Percentiles rank a stretch among this genome's conserved stretches.
These are phyloP conservation scores for Rhizoglyphus robini DNA, from an alignment of 1,140 invertebrate species.

Conservation along the genomic window DNA sequence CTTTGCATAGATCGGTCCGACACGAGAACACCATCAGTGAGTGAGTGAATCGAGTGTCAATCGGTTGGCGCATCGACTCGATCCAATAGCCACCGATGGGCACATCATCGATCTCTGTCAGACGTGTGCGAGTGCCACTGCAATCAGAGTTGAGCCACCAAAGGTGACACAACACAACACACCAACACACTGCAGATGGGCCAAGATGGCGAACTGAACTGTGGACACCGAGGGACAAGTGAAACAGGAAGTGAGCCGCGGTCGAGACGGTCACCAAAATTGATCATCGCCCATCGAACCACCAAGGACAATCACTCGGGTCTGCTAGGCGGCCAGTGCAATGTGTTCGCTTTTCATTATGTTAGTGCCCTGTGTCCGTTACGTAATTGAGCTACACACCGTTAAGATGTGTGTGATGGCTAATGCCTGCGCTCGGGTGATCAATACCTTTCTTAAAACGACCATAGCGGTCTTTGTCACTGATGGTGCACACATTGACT, in stretches of 20 bases:
- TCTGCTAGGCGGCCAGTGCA: neutral
- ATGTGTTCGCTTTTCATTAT: neutral
- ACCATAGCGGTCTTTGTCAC: neutral
- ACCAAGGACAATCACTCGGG: neutral
- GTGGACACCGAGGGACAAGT: neutral
- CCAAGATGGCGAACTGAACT: slow-evolving; percentile 10
- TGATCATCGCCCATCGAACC: neutral
- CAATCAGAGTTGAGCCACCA: neutral
- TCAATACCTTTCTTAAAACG: neutral
- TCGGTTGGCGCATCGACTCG: neutral
- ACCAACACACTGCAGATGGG: slow-evolving; percentile 9
- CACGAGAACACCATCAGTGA: no score
- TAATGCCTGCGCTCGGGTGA: no score
- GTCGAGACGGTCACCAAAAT: neutral
- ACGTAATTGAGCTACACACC: no score
- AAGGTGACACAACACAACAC: slow-evolving; percentile 6
- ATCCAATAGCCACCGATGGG: neutral
- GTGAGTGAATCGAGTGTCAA: neutral
- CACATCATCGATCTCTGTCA: slow-evolving; percentile 9
- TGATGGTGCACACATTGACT: no score
- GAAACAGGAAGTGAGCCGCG: slow-evolving; percentile 8
- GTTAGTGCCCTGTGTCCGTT: neutral
- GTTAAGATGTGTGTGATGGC: no score
- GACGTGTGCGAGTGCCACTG: neutral
- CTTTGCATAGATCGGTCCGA: no score